Evolutionary conservation across 2,888 invertebrate genomes (phyloP).

Genomic region (Hymenopus coronatus): DNA sequence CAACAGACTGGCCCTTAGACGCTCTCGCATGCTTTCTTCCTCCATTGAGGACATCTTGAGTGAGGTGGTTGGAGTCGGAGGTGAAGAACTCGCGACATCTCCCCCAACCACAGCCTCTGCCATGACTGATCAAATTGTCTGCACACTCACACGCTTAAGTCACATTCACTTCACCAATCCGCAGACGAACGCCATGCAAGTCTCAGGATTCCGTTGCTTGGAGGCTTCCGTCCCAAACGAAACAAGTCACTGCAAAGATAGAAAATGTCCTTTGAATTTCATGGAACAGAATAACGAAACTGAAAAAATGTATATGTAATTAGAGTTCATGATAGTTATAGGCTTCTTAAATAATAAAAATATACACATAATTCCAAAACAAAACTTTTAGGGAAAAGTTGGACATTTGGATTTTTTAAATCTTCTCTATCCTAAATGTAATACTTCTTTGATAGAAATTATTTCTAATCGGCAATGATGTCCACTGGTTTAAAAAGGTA

Average conservation of each 20-base stretch:
- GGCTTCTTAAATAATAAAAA: too few relatives aligned
- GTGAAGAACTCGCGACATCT: not conserved
- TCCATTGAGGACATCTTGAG: conserved; percentile 64
- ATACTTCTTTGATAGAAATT: too few relatives aligned
- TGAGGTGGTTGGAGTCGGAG: conserved; percentile 35
- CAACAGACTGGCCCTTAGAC: conserved; percentile 57
- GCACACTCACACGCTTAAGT: not conserved
- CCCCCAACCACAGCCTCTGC: not conserved
- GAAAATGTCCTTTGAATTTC: not conserved
- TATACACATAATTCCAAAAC: too few relatives aligned
- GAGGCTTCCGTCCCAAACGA: not conserved
- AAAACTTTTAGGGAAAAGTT: too few relatives aligned
- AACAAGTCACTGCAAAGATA: not conserved
- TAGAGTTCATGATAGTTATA: too few relatives aligned
- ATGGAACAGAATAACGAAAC: too few relatives aligned
- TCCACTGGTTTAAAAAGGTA: too few relatives aligned
- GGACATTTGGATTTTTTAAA: too few relatives aligned
- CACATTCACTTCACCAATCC: not conserved
- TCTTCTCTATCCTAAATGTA: too few relatives aligned
- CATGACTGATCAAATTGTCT: not conserved
- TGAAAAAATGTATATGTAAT: too few relatives aligned
- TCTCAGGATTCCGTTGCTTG: not conserved
- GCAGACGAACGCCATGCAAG: not conserved
- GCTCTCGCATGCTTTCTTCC: conserved; percentile 65
- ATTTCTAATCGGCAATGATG: too few relatives aligned